Evolutionary conservation across 2,113 vertebrate species (phyloP), one percentile per base, ranked within the genome.

Genomic region (Typhlomys cinereus): DNA sequence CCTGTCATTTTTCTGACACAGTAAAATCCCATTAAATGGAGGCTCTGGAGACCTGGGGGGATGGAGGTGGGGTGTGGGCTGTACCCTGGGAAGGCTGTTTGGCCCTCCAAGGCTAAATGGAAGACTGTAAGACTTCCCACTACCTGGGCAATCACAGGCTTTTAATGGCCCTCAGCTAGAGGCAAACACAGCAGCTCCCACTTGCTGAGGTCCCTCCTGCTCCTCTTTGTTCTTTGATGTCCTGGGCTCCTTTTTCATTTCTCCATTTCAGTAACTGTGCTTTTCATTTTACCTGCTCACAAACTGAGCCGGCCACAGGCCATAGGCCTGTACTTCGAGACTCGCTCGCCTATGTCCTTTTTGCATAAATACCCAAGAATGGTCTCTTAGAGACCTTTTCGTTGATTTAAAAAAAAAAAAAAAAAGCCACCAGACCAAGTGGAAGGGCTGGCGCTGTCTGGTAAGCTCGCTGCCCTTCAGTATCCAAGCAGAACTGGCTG

Each of bases 21-120:
- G 44, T 54, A 74, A 93, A 96, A 79, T 41, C 59, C 52, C 75
- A 48, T 90, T 95, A 69, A 46, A 44, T 21, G 1, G 78, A 93
- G 75, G 84, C 50, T 62, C 66, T 4, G 17, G 79, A 48, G 70
- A 39, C 21, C 74, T 14, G n/a, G 71, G 50, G 88, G 64, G 59
- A 50, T 0, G 2, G 66, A 48, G n/a, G n/a, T 5, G 27, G 75
- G 7, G 36, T 2, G 54, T 61, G 36, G 83, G 44, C 85, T 62
- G 78, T 36, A 34, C 69, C 15, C 14, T 12, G 31, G 23, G 62
- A 61, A 50, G 0, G 9, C 81, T 66, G 81, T 69, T 85, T 41
- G 44, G 74, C 83, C 81, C 54, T 59, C 76, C 67, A 66, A 14
- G 66, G 62, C 61, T 59, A 64, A 73, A 95, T 78, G 76, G 78